A percentile compares a stretch with the other conserved stretches of the same genome.
phyloP scores from a whole-genome alignment of 2,888 invertebrate species.

The Epirrita christyi region DNA sequence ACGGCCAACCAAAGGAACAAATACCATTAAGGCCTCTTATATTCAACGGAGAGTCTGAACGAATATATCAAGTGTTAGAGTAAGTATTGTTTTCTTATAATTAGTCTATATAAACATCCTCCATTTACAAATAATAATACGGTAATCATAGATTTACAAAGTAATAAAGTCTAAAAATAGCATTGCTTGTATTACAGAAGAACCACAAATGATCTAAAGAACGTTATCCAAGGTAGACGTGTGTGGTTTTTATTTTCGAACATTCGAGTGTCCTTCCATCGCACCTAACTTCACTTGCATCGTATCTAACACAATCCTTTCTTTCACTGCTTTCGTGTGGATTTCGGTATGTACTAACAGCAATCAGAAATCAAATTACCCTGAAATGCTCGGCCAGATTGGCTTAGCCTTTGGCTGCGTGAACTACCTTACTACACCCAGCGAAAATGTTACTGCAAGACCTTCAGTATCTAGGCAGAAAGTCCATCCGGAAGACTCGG shows the following conservation, averaged over 20 bases:
- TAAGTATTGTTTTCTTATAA: conserved; percentile 75
- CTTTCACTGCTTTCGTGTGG: conserved; percentile 64
- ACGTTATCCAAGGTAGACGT: conserved; percentile 80
- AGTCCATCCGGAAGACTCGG: conserved; percentile 74
- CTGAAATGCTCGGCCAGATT: conserved; percentile 83
- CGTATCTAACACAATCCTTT: conserved; percentile 51
- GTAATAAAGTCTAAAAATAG: conserved; percentile 29
- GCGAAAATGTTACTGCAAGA: conserved; percentile 49
- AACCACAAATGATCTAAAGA: conserved; percentile 83
- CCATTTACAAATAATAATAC: conserved; percentile 34
- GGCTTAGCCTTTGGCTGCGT: conserved; percentile 82
- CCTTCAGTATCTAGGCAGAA: conserved; percentile 65
- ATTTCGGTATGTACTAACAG: conserved; percentile 65
- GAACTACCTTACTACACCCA: conserved; percentile 74
- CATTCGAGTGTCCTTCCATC: conserved; percentile 37
- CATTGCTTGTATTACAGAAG: conserved; percentile 77
- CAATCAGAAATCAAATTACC: conserved; percentile 81
- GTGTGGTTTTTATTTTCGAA: conserved; percentile 64
- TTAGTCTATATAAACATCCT: conserved; percentile 30
- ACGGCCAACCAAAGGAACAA: conserved; percentile 86
- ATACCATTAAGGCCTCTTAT: conserved; percentile 92
- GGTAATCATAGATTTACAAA: conserved; percentile 17
- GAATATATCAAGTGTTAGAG: conserved; percentile 89
- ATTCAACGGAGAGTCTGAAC: conserved; percentile 87
- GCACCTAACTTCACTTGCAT: conserved; percentile 42